A percentile compares a stretch with the other conserved stretches of the same genome.
phyloP scores from a whole-genome alignment of 2,888 invertebrate species.

The Oligia strigilis region DNA sequence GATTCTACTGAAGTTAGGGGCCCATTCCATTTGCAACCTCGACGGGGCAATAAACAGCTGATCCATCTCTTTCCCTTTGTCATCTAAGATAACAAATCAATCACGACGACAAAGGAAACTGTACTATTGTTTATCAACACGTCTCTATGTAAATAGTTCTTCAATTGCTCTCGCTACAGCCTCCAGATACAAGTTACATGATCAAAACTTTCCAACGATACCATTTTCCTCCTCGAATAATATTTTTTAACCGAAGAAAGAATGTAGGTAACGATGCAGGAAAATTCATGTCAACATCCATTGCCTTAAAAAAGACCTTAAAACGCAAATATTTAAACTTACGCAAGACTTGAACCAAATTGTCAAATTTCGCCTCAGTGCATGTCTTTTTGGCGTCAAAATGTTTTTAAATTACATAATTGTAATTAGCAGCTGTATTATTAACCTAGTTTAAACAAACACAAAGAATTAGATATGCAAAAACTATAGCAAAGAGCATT shows the following conservation, averaged over 20 bases:
- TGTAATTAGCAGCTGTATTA: constrained; percentile 40
- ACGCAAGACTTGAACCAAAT: constrained; percentile 24
- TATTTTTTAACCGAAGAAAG: constrained; percentile 2
- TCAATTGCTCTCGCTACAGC: not conserved
- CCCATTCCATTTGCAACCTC: not conserved
- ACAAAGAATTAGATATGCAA: constrained; percentile 22
- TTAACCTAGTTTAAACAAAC: constrained; percentile 37
- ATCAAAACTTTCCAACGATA: constrained; percentile 8
- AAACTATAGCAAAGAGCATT: constrained; percentile 16
- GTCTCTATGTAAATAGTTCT: not conserved
- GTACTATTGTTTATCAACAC: constrained; percentile 8
- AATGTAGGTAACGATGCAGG: not conserved
- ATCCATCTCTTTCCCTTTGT: constrained; percentile 1
- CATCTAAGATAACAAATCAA: constrained; percentile 30
- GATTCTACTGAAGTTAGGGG: not conserved
- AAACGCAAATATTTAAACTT: constrained; percentile 4
- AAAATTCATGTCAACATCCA: not conserved
- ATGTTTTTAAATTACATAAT: constrained; percentile 34
- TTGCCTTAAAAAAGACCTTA: not conserved
- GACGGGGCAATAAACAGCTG: constrained; percentile 1
- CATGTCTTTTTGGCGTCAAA: constrained; percentile 13
- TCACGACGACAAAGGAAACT: not conserved
- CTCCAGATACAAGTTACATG: constrained; percentile 8
- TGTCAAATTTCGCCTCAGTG: constrained; percentile 26
- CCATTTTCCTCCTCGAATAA: not conserved